Percentiles rank a stretch among this genome's conserved stretches.
Evolutionary conservation across 2,113 vertebrate genomes (phyloP).

Genomic region (Talpa occidentalis): DNA sequence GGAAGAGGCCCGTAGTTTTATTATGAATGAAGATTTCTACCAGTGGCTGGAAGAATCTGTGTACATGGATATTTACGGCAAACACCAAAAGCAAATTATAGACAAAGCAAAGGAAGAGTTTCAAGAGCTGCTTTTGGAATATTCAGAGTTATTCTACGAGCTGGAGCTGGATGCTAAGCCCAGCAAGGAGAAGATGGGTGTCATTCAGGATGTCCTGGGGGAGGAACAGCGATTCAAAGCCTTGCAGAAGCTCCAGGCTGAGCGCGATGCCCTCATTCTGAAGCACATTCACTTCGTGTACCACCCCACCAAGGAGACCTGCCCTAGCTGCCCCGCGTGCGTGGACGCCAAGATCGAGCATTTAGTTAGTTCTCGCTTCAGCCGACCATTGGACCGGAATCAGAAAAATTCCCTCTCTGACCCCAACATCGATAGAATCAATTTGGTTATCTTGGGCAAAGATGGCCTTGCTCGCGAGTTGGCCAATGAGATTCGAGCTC

Average conservation of each 20-base stretch:
- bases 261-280: slow-evolving; percentile 96
- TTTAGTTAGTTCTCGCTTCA: slow-evolving; percentile 89
- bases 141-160: slow-evolving; percentile 98
- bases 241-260: slow-evolving; percentile 95
- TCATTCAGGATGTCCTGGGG: slow-evolving; percentile 95
- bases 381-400: slow-evolving; percentile 89
- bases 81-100: slow-evolving; percentile 97
- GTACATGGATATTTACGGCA: slow-evolving; percentile 96
- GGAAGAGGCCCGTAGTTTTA: slow-evolving; percentile 98
- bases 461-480: slow-evolving; percentile 95
- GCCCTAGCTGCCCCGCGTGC: slow-evolving; percentile 92
- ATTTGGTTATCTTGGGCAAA: slow-evolving; percentile 96
- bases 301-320: slow-evolving; percentile 97
- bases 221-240: slow-evolving; percentile 97
- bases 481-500: slow-evolving; percentile 97
- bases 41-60: slow-evolving; percentile 94
- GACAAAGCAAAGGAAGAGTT: slow-evolving; percentile 98
- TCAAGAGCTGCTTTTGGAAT: slow-evolving; percentile 97
- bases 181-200: slow-evolving; percentile 99
- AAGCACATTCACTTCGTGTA: slow-evolving; percentile 99
- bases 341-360: slow-evolving; percentile 95
- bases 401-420: slow-evolving; percentile 89
- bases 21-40: slow-evolving; percentile 98
- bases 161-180: slow-evolving; percentile 98
- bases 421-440: slow-evolving; percentile 91